A percentile compares a stretch with the other conserved stretches of the same genome.
Evolutionary conservation across 1,140 invertebrate genomes (phyloP).

Genomic region (Neomicropteryx cornuta): DNA sequence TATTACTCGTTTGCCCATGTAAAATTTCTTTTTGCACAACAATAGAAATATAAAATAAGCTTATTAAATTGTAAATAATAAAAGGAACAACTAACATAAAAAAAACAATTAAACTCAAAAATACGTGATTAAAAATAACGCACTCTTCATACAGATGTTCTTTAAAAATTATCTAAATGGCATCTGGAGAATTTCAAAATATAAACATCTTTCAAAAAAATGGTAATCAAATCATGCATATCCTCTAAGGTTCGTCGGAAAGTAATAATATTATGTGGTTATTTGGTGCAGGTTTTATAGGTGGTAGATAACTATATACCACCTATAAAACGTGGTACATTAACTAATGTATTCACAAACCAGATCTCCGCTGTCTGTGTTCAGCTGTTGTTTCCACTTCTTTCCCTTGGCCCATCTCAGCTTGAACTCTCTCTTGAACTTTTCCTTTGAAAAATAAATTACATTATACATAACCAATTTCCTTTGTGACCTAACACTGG

Average conservation of each 20-base stretch:
- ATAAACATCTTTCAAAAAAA: conserved; percentile 1
- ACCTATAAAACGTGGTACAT: conserved; percentile 1
- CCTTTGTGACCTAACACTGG: background rate
- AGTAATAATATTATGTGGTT: background rate
- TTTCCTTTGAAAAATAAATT: conserved; percentile 40
- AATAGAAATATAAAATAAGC: too few relatives aligned
- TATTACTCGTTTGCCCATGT: too few relatives aligned
- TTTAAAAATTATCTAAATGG: background rate
- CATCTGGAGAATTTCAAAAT: background rate
- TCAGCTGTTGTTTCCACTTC: conserved; percentile 27
- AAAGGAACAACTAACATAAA: too few relatives aligned
- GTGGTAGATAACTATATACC: background rate
- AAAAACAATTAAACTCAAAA: too few relatives aligned
- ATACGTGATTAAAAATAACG: too few relatives aligned
- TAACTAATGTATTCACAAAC: conserved; percentile 9
- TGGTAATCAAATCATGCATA: background rate
- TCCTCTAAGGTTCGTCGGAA: background rate
- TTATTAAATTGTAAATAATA: too few relatives aligned
- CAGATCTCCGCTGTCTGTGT: conserved; percentile 25
- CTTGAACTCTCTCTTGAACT: conserved; percentile 60
- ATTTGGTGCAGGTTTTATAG: conserved; percentile 1
- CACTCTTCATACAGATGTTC: too few relatives aligned
- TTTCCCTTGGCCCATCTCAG: conserved; percentile 45
- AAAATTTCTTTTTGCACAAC: too few relatives aligned
- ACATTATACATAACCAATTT: conserved; percentile 2